Conservation (phyloP, 2,113 vertebrate species). For the Ascaphus truei region DNA sequence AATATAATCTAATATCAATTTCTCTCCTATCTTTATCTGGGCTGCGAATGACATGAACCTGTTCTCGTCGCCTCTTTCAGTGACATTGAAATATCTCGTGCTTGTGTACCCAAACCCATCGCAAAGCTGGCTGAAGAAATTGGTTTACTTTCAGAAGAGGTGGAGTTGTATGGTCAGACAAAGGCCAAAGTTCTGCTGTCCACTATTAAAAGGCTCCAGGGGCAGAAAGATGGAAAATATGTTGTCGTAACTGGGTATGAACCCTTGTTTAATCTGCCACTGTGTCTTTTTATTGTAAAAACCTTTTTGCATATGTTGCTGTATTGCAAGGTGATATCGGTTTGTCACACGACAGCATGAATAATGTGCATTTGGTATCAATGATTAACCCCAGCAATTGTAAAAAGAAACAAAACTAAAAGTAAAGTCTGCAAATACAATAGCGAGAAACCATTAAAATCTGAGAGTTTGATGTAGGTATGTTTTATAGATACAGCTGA, state of each 20-base stretch:
- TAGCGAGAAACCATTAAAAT: too few species aligned
- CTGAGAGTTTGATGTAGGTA: too few species aligned
- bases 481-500: too few species aligned
- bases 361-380: too few species aligned
- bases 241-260: conserved; percentile 91
- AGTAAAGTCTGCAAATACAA: too few species aligned
- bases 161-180: conserved; percentile 87
- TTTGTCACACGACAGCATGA: neutral
- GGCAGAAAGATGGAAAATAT: conserved; percentile 87
- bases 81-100: conserved; percentile 89
- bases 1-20: too few species aligned
- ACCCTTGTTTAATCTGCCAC: neutral
- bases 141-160: conserved; percentile 81
- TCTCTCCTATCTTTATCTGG: too few species aligned
- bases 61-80: conserved; percentile 63
- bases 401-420: too few species aligned
- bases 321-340: too few species aligned
- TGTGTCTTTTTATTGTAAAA: neutral
- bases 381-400: too few species aligned
- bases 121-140: conserved; percentile 74
- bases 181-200: conserved; percentile 90
- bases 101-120: conserved; percentile 79
- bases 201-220: conserved; percentile 72
- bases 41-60: neutral
- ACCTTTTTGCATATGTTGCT: neutral